These are phyloP conservation scores for Cydia fagiglandana DNA, from an alignment of 1,140 invertebrate genomes.

Conservation along the genomic window DNA sequence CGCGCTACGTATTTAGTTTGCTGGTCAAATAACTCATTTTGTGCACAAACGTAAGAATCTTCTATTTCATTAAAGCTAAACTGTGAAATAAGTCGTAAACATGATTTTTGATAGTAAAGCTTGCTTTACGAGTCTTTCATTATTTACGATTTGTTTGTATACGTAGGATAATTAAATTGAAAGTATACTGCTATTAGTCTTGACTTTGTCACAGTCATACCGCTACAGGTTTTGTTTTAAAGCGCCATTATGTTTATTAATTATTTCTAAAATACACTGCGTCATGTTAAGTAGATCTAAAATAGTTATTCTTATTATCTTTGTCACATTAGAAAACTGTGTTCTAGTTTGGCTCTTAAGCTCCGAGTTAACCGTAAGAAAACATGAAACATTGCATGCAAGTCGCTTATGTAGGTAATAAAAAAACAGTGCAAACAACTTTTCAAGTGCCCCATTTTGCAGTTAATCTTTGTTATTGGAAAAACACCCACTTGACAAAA, in stretches of 20 bases:
- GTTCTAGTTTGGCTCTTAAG: too few species aligned
- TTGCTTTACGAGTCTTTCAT: background rate
- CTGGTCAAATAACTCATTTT: background rate
- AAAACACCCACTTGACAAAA: too few species aligned
- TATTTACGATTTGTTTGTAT: slow-evolving; percentile 2
- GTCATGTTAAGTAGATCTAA: background rate
- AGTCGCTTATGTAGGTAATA: too few species aligned
- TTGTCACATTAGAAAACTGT: too few species aligned
- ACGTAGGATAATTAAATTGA: background rate
- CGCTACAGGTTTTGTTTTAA: background rate
- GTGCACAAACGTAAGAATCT: background rate
- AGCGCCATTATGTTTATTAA: background rate
- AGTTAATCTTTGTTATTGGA: too few species aligned
- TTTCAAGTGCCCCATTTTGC: too few species aligned
- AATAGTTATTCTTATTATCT: background rate
- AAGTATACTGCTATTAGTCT: background rate
- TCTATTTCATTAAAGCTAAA: background rate
- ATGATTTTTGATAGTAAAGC: background rate
- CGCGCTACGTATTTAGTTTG: background rate
- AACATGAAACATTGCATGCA: too few species aligned
- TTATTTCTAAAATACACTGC: slow-evolving; percentile 1
- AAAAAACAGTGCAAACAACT: too few species aligned
- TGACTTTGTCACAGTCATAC: background rate
- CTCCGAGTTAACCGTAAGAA: too few species aligned
- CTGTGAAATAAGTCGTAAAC: background rate